Percentiles rank a stretch among this genome's conserved stretches.
Evolutionary conservation across 2,113 vertebrate genomes (phyloP).

Genomic region (Sorex fumeus): DNA sequence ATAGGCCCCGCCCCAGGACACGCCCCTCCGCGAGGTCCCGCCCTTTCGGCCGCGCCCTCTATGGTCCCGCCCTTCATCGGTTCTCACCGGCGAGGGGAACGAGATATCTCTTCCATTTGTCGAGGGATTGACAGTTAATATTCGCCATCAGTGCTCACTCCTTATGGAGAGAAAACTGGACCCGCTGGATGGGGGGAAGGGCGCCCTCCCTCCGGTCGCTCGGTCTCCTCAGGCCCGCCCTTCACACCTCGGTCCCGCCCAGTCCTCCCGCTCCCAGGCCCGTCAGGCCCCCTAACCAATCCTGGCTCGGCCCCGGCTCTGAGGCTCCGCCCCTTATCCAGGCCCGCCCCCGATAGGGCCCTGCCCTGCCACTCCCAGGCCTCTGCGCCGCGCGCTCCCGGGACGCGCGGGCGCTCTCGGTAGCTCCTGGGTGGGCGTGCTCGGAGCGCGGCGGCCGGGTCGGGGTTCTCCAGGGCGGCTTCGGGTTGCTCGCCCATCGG

Average conservation of each 20-base stretch:
- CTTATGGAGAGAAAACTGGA: not conserved
- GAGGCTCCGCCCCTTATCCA: not conserved
- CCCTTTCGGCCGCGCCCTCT: not conserved
- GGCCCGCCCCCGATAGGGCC: not conserved
- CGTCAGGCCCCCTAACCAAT: not conserved
- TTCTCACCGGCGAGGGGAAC: not conserved
- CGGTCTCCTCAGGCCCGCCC: too few species aligned
- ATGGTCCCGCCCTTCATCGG: slow-evolving; percentile 26
- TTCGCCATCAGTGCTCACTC: slow-evolving; percentile 56
- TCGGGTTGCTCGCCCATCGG: slow-evolving; percentile 42
- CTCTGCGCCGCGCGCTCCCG: not conserved
- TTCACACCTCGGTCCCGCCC: not conserved
- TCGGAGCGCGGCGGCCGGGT: not conserved
- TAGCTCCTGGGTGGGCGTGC: not conserved
- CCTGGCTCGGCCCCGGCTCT: not conserved
- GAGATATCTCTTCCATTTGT: slow-evolving; percentile 58
- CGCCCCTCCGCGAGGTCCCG: not conserved
- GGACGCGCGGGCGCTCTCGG: slow-evolving; percentile 31
- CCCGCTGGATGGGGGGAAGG: not conserved
- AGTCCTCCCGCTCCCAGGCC: not conserved
- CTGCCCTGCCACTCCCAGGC: not conserved
- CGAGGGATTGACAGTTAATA: slow-evolving; percentile 64
- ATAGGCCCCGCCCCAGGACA: not conserved
- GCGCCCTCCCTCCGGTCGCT: not conserved
- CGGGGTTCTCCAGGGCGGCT: not conserved